Evolutionary conservation across 2,888 invertebrate genomes (phyloP), one percentile per base, ranked within the genome.

Genomic region (Synanthedon tipuliformis): DNA sequence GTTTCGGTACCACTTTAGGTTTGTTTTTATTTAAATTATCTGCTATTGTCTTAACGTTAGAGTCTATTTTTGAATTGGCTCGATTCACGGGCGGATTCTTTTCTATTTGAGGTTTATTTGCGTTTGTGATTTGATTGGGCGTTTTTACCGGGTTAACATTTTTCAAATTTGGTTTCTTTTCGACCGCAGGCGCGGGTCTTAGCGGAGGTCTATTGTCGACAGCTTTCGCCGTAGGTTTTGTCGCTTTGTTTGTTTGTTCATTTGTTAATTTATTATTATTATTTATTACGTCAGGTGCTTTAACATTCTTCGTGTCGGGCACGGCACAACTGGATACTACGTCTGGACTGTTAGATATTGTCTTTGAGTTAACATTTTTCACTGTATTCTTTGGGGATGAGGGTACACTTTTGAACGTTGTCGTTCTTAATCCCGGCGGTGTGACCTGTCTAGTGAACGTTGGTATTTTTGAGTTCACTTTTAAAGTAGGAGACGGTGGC

Each of bases 291-390:
- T 90, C 91, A 0, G 91, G 90, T 0, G 91, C 89, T 72, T 92
- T 91, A 0, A 84, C 75, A 16, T 80, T 82, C 52, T 88, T 84
- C 12, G 75, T 69, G 34, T 88, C 86, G 0, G 78, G 76, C n/a
- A 84, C 78, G 0, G 90, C 90, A 68, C 93, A 93, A 65, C 93
- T 93, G 0, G 92, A 92, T 3, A 93, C 93, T 40, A 93, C 74
- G 68, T 93, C 93, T 0, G 93, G 93, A 70, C 92, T 92, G 64
- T 92, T 93, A 56, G 64, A 74, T 55, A 81, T 79, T 3, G 78
- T 64, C 52, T 73, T 64, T 60, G 75, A 52, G 55, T 66, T 76
- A 2, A 61, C 50, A 48, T 73, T 78, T 69, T 82, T 88, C 2
- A 65, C 62, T 1, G 61, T 52, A 54, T 69, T 73, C 70, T 86